A percentile compares a stretch with the other conserved stretches of the same genome.
Conservation (phyloP, 2,888 invertebrate species). For the Biston stratarius region DNA sequence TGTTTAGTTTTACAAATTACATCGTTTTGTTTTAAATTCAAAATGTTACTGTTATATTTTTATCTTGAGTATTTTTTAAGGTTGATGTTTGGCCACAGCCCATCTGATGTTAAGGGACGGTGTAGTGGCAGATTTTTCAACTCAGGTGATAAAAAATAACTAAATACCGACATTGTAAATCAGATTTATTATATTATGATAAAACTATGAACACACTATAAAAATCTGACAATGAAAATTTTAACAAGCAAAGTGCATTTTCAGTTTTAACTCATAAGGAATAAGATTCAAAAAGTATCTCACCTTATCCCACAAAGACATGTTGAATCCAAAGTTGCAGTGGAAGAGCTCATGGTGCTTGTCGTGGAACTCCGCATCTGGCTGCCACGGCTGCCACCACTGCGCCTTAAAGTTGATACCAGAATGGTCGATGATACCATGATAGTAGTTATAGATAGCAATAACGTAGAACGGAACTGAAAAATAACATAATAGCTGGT, state of each 20-base stretch:
- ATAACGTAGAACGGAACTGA: conserved; percentile 73
- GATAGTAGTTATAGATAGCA: conserved; percentile 87
- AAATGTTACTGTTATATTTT: too few species aligned
- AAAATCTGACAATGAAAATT: too few species aligned
- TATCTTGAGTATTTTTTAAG: too few species aligned
- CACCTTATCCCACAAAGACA: conserved; percentile 89
- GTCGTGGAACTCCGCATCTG: conserved; percentile 91
- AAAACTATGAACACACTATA: too few species aligned
- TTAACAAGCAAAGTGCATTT: too few species aligned
- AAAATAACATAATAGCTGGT: conserved; percentile 33
- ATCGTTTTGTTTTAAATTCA: not conserved
- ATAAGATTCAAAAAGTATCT: conserved; percentile 31
- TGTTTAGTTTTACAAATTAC: conserved; percentile 21
- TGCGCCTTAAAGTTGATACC: conserved; percentile 90
- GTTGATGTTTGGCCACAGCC: too few species aligned
- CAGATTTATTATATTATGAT: too few species aligned
- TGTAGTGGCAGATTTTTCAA: too few species aligned
- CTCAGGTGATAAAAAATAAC: too few species aligned
- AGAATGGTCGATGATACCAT: conserved; percentile 92
- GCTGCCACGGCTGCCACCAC: conserved; percentile 93
- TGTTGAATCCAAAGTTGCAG: conserved; percentile 92
- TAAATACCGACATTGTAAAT: too few species aligned
- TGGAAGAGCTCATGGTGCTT: conserved; percentile 93
- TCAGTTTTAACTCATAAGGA: not conserved
- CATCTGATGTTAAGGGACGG: too few species aligned